A percentile compares a stretch with the other conserved stretches of the same genome.
phyloP scores from a whole-genome alignment of 2,888 invertebrate genomes.

The Macrophya alboannulata region DNA sequence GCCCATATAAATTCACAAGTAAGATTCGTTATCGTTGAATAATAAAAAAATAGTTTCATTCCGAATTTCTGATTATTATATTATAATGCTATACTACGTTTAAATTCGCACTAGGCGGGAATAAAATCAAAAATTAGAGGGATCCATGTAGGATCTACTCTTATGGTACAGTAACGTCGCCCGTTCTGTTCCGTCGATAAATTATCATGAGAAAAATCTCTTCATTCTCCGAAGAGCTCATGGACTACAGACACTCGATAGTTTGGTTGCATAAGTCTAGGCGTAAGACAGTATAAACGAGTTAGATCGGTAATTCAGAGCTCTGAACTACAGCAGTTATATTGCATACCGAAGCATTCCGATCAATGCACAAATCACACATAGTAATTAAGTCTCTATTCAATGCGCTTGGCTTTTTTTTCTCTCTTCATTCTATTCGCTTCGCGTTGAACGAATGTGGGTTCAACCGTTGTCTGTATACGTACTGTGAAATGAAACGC shows the following conservation, averaged over 20 bases:
- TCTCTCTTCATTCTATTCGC: neutral
- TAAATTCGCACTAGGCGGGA: no score
- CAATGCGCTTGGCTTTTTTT: neutral
- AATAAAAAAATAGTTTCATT: neutral
- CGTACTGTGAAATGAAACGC: neutral
- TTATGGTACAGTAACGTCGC: neutral
- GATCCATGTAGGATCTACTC: neutral
- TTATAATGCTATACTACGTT: no score
- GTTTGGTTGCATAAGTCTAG: neutral
- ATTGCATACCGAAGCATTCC: neutral
- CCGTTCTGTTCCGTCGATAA: neutral
- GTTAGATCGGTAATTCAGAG: neutral
- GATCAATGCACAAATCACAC: neutral
- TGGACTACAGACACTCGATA: neutral
- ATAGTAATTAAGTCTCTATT: conserved; percentile 11
- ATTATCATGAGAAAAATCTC: neutral
- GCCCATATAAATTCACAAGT: neutral
- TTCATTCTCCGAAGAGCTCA: neutral
- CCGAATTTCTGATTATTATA: neutral
- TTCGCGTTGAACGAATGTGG: neutral
- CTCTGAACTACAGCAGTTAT: neutral
- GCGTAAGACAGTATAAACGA: neutral
- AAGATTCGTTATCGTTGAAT: neutral
- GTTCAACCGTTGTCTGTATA: neutral
- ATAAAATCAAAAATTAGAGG: no score